A percentile compares a stretch with the other conserved stretches of the same genome.
phyloP scores from a whole-genome alignment of 2,797 vertebrate species.

The Sparidentex hasta region DNA sequence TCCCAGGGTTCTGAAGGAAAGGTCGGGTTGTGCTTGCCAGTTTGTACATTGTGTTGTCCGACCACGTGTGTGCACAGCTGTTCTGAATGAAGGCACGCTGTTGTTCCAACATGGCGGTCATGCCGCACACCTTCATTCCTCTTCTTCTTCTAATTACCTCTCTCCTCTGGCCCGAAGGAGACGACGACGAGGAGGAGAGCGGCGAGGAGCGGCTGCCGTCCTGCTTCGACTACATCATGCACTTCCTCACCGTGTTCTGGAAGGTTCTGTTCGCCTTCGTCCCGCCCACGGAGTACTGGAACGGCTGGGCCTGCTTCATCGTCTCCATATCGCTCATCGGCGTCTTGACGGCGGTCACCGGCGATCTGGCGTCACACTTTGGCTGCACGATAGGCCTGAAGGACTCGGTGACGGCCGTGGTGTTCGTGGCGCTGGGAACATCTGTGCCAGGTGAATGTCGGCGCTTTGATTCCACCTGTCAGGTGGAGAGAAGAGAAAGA shows the following conservation, averaged over 20 bases:
- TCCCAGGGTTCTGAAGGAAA: too few relatives aligned
- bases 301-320: conserved; percentile 92
- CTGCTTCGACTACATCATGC: conserved; percentile 94
- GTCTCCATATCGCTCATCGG: conserved; percentile 90
- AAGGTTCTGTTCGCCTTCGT: conserved; percentile 91
- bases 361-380: conserved; percentile 90
- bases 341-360: conserved; percentile 89
- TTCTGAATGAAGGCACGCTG: too few relatives aligned
- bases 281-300: conserved; percentile 92
- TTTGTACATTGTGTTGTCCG: too few relatives aligned
- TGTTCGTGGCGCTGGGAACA: conserved; percentile 91
- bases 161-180: conserved; percentile 74
- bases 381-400: conserved; percentile 91
- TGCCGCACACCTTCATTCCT: neutral
- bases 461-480: too few relatives aligned
- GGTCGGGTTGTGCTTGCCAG: too few relatives aligned
- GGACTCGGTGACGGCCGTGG: conserved; percentile 90
- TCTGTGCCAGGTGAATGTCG: conserved; percentile 86
- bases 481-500: neutral
- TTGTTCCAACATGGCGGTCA: too few relatives aligned
- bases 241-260: conserved; percentile 93
- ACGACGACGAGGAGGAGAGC: conserved; percentile 91
- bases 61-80: too few relatives aligned
- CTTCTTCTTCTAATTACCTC: neutral
- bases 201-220: conserved; percentile 91